phyloP scores from a whole-genome alignment of 2,888 invertebrate species.

The Diarsia mendica region DNA sequence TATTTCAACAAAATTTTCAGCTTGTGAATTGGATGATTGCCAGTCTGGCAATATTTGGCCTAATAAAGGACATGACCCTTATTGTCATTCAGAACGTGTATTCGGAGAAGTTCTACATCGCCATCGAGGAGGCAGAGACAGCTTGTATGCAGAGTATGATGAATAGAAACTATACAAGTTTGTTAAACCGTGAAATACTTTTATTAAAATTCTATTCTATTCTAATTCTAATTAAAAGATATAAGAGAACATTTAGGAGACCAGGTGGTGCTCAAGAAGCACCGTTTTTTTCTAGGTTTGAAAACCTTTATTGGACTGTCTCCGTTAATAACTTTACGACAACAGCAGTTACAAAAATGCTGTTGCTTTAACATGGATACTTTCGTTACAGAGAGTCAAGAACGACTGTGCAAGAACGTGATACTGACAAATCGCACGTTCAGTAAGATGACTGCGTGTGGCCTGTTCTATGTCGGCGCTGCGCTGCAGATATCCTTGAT shows the following conservation, averaged over 20 bases:
- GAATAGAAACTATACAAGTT: too few relatives aligned
- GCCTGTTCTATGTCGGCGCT: not conserved
- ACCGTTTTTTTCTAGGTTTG: too few relatives aligned
- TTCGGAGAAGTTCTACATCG: too few relatives aligned
- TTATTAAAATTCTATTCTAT: not conserved
- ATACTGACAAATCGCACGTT: not conserved
- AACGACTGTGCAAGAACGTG: constrained; percentile 8
- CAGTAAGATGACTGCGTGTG: constrained; percentile 18
- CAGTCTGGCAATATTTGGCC: not conserved
- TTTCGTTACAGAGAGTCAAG: constrained; percentile 10
- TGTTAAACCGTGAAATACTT: not conserved
- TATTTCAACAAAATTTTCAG: constrained; percentile 3
- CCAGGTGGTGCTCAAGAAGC: too few relatives aligned
- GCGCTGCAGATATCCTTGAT: not conserved
- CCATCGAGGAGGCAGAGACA: too few relatives aligned
- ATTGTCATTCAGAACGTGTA: not conserved
- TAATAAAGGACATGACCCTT: constrained; percentile 6
- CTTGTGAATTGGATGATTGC: not conserved
- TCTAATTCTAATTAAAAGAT: too few relatives aligned
- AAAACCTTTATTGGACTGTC: too few relatives aligned
- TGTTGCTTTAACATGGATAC: not conserved
- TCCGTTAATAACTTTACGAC: not conserved
- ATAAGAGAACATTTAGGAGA: not conserved
- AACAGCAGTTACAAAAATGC: not conserved
- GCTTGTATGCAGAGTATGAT: too few relatives aligned